Evolutionary conservation across 2,113 vertebrate genomes (phyloP).

Genomic region (Xiphias gladius): DNA sequence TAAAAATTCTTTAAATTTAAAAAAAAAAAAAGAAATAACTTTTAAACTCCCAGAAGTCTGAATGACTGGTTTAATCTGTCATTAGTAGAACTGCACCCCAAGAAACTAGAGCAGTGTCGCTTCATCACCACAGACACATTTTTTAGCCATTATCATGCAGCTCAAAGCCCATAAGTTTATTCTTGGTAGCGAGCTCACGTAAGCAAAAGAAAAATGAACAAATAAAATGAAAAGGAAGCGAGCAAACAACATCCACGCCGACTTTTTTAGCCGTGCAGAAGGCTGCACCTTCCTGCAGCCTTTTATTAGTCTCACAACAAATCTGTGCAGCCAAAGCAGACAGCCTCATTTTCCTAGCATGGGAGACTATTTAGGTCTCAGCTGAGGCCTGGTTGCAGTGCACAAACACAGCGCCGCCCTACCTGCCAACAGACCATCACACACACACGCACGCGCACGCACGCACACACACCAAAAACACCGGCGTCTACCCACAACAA

Average conservation of each 20-base stretch:
- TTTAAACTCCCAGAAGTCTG: too few species aligned
- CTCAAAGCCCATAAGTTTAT: not conserved
- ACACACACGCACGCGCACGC: constrained; percentile 22
- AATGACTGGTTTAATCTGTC: too few species aligned
- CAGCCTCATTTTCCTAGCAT: constrained; percentile 26
- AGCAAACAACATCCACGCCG: not conserved
- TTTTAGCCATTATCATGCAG: not conserved
- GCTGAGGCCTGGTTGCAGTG: constrained; percentile 12
- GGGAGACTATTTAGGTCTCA: not conserved
- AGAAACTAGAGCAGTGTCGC: not conserved
- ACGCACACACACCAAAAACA: not conserved
- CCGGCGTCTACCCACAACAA: constrained; percentile 52
- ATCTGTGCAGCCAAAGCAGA: constrained; percentile 14
- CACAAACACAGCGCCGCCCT: constrained; percentile 8
- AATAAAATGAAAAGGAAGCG: not conserved
- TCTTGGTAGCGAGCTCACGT: not conserved
- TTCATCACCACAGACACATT: not conserved
- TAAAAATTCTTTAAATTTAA: too few species aligned
- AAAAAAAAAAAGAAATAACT: too few species aligned
- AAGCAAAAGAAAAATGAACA: not conserved
- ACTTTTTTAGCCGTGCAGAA: too few species aligned
- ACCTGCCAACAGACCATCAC: constrained; percentile 15
- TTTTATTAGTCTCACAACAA: constrained; percentile 23
- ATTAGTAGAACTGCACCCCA: not conserved
- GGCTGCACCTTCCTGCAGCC: not conserved